Conservation (phyloP, 2,888 invertebrate genomes). For the Pollenia angustigena region DNA sequence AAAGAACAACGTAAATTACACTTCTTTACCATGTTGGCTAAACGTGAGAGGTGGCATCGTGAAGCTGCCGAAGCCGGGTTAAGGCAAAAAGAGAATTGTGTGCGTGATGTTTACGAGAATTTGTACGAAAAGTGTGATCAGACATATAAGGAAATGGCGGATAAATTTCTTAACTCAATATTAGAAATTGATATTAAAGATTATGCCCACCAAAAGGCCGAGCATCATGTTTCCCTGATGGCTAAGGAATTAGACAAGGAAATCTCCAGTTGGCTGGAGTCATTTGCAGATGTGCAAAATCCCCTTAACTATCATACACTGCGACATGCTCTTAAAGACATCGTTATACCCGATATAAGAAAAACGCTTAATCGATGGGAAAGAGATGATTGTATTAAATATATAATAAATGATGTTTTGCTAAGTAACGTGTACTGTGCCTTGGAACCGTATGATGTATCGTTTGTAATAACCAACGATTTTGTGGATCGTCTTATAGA, state of each 20-base stretch:
- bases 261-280: constrained; percentile 77
- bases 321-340: constrained; percentile 75
- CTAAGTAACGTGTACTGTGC: constrained; percentile 84
- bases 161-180: constrained; percentile 87
- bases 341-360: constrained; percentile 76
- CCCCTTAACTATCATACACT: constrained; percentile 77
- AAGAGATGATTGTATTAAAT: constrained; percentile 72
- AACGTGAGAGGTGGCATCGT: constrained; percentile 89
- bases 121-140: constrained; percentile 88
- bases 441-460: constrained; percentile 79
- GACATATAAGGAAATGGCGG: constrained; percentile 85
- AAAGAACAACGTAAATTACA: constrained; percentile 92
- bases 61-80: constrained; percentile 93
- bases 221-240: constrained; percentile 85
- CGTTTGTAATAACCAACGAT: constrained; percentile 74
- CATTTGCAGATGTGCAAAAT: constrained; percentile 76
- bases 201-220: constrained; percentile 86
- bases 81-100: constrained; percentile 90
- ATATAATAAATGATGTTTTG: constrained; percentile 82
- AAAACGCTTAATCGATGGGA: constrained; percentile 73
- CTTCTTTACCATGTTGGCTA: constrained; percentile 91
- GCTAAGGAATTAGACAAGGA: constrained; percentile 86
- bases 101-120: constrained; percentile 90
- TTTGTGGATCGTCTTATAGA: constrained; percentile 79
- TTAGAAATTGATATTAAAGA: constrained; percentile 87